phyloP scores from a whole-genome alignment of 2,888 invertebrate genomes.

The Mythimna albipuncta region DNA sequence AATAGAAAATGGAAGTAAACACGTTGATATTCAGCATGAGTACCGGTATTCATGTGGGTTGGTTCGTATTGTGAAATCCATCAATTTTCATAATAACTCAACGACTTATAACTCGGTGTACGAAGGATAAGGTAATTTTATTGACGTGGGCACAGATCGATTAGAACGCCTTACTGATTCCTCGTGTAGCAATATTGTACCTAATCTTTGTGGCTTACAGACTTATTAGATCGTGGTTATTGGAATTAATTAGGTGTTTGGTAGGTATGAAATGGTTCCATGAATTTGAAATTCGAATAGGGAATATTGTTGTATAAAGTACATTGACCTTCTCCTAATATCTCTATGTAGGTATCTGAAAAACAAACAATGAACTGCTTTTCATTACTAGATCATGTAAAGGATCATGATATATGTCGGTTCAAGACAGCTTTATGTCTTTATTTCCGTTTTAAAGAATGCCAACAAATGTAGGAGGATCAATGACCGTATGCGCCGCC shows the following conservation, averaged over 20 bases:
- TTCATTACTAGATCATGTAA: no score
- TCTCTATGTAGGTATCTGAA: no score
- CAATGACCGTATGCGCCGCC: no score
- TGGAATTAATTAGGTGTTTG: conserved; percentile 10
- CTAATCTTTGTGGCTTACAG: conserved; percentile 9
- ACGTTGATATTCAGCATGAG: conserved; percentile 64
- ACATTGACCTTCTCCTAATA: no score
- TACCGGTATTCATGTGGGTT: conserved; percentile 51
- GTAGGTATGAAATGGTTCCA: neutral
- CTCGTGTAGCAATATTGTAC: conserved; percentile 1
- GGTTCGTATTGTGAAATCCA: conserved; percentile 50
- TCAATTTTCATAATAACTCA: conserved; percentile 53
- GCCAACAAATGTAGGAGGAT: no score
- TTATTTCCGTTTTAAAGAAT: no score
- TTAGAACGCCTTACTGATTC: conserved; percentile 20
- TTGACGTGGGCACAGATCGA: conserved; percentile 35
- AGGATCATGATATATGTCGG: no score
- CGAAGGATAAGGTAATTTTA: conserved; percentile 31
- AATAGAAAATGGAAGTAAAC: conserved; percentile 71
- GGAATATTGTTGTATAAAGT: neutral
- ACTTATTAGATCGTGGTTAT: conserved; percentile 29
- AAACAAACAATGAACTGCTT: no score
- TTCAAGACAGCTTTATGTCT: no score
- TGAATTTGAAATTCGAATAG: conserved; percentile 1
- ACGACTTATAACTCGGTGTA: conserved; percentile 28